Evolutionary conservation across 2,888 invertebrate genomes (phyloP).

Genomic region (Yponomeuta cagnagella): DNA sequence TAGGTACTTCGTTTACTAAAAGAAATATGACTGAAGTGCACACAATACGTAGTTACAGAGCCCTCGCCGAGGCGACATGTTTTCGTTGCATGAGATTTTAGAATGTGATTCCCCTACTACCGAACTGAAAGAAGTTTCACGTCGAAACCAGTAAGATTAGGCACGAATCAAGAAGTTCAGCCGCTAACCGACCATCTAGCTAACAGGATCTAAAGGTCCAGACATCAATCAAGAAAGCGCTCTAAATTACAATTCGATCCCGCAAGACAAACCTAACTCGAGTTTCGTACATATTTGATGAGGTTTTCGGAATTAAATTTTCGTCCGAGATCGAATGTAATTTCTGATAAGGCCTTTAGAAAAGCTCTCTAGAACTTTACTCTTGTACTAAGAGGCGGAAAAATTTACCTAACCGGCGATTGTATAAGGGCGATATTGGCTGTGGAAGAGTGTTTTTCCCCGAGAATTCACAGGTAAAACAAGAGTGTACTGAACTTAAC

Average conservation of each 20-base stretch:
- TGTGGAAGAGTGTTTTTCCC: neutral
- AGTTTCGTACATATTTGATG: neutral
- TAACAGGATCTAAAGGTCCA: no score
- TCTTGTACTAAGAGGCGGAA: neutral
- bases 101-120: no score
- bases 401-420: neutral
- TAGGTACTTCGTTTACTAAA: no score
- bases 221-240: no score
- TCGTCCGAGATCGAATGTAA: neutral
- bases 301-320: conserved; percentile 1
- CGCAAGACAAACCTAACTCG: neutral
- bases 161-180: no score
- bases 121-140: no score
- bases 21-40: no score
- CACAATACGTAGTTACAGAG: no score
- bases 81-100: no score
- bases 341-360: neutral
- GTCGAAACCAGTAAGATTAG: no score
- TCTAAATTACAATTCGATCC: neutral
- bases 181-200: no score
- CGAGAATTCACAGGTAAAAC: neutral
- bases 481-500: neutral
- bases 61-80: no score
- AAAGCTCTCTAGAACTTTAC: neutral
- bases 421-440: neutral